Evolutionary conservation across 2,888 invertebrate genomes (phyloP).

Genomic region (Ceriagrion tenellum): DNA sequence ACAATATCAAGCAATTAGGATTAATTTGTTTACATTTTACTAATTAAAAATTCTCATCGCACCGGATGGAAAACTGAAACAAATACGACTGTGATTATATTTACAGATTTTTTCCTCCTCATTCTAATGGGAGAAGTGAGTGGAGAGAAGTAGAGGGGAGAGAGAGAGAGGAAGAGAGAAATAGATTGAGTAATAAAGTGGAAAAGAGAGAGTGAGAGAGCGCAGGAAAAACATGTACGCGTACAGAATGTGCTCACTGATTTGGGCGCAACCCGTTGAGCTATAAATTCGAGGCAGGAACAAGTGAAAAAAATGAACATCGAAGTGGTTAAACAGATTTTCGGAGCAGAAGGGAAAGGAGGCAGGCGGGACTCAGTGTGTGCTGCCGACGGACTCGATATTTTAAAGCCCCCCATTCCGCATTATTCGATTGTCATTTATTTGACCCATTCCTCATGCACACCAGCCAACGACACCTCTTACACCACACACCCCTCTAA

Average conservation of each 20-base stretch:
- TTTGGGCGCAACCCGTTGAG: constrained; percentile 7
- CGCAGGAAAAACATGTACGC: not conserved
- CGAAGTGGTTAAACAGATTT: constrained; percentile 54
- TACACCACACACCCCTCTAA: not conserved
- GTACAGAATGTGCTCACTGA: not conserved
- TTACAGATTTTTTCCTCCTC: not conserved
- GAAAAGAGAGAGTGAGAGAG: not conserved
- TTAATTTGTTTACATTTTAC: constrained; percentile 43
- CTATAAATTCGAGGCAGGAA: constrained; percentile 33
- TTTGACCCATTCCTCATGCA: constrained; percentile 32
- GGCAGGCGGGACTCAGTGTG: not conserved
- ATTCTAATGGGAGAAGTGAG: not conserved
- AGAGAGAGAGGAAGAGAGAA: not conserved
- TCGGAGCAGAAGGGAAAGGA: constrained; percentile 26
- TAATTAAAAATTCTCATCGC: not conserved
- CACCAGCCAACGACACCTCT: not conserved
- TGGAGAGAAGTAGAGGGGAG: not conserved
- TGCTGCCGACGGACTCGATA: constrained; percentile 12
- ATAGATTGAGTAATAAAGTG: too few species aligned
- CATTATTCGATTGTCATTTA: constrained; percentile 64
- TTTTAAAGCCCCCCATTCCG: constrained; percentile 43
- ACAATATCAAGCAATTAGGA: not conserved
- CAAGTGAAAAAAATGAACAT: not conserved
- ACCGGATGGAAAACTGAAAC: not conserved
- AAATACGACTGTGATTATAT: constrained; percentile 12